Evolutionary conservation across 1,140 invertebrate species (phyloP).

Genomic region (Dufourea novaeangliae): DNA sequence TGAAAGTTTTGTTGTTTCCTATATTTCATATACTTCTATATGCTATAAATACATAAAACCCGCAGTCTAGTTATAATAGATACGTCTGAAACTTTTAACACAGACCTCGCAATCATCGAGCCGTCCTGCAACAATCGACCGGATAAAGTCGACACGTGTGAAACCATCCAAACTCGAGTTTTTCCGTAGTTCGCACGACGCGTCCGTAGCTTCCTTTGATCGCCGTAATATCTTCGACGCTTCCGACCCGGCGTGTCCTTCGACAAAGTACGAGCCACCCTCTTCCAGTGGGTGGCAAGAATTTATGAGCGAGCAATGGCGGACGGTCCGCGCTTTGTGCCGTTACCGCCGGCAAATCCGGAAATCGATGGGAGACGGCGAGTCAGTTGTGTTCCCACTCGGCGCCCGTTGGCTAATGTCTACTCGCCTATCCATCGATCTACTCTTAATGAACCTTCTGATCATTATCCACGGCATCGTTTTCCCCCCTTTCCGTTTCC

Average conservation of each 20-base stretch:
- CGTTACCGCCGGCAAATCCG: constrained; percentile 43
- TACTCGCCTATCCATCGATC: constrained; percentile 47
- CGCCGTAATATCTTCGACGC: not conserved
- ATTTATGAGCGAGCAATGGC: constrained; percentile 37
- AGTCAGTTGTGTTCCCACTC: constrained; percentile 23
- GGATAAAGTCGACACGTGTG: too few relatives aligned
- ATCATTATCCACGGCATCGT: constrained; percentile 43
- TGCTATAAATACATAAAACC: too few relatives aligned
- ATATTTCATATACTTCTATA: too few relatives aligned
- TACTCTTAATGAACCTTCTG: constrained; percentile 50
- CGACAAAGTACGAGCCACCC: not conserved
- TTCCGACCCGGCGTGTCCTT: not conserved
- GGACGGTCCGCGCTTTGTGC: constrained; percentile 22
- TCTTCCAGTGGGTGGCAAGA: not conserved
- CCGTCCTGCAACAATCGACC: too few relatives aligned
- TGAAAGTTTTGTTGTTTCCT: too few relatives aligned
- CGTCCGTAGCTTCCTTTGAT: constrained; percentile 20
- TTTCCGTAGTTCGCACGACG: not conserved
- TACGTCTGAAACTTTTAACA: too few relatives aligned
- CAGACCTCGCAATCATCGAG: too few relatives aligned
- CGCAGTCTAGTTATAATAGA: too few relatives aligned
- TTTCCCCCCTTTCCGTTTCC: constrained; percentile 39
- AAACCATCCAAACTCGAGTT: too few relatives aligned
- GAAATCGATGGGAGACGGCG: constrained; percentile 42
- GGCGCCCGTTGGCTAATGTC: constrained; percentile 34